A percentile compares a stretch with the other conserved stretches of the same genome.
Evolutionary conservation across 2,888 invertebrate genomes (phyloP).

Genomic region (Metallyticus violacea): DNA sequence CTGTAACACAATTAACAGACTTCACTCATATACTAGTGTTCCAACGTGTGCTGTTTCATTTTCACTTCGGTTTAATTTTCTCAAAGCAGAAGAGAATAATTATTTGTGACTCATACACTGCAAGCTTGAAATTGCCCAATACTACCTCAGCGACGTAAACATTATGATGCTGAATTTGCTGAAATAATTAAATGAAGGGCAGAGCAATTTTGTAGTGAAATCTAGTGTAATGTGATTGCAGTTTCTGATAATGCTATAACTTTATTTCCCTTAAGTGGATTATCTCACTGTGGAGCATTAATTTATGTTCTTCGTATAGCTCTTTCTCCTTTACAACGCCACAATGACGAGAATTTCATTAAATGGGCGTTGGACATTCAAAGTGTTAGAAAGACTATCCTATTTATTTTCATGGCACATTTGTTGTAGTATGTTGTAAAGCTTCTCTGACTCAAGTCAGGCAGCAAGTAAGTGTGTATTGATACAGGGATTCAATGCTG

Average conservation of each 20-base stretch:
- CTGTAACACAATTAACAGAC: background rate
- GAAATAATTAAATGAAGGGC: background rate
- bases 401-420: no score
- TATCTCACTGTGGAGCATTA: background rate
- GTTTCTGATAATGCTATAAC: background rate
- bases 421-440: no score
- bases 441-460: no score
- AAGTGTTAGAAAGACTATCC: no score
- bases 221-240: background rate
- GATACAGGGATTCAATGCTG: no score
- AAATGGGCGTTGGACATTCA: no score
- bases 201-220: background rate
- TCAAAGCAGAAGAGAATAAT: background rate
- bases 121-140: background rate
- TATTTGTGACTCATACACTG: background rate
- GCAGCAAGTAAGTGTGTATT: no score
- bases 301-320: background rate
- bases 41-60: background rate
- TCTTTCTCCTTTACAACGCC: background rate
- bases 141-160: background rate
- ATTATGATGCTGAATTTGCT: background rate
- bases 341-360: no score
- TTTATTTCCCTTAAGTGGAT: background rate
- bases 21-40: background rate
- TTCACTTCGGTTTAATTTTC: background rate